Evolutionary conservation across 2,113 vertebrate species (phyloP), one percentile per base, ranked within the genome.

Genomic region (Gallinago media): DNA sequence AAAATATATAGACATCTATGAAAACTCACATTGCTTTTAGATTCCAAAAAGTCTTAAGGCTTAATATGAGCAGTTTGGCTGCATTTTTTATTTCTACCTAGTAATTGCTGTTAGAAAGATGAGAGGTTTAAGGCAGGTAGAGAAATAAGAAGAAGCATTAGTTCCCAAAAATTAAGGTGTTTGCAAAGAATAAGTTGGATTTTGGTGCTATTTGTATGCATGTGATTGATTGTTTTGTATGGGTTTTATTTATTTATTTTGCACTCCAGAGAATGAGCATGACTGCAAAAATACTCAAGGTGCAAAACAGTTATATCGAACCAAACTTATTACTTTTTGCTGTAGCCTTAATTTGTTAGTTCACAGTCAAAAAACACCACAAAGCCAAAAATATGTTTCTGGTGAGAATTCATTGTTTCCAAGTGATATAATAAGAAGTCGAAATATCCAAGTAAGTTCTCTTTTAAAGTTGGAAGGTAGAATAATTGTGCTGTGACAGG

Each of bases 401-500:
- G n/a, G 47, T 22, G 40, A 73, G 79, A 85, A 54, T 25, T 90
- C 59, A 52, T 80, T 81, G 20, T 90, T 92, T 95, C 46, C 14
- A 9, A 70, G 70, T 83, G 50, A 83, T 67, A 74, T 93, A 88
- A 91, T 63, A 88, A 38, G 50, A 92, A 94, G 46, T 91, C 94
- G 71, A 96, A 92, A 96, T 66, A 87, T 52, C 36, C 44, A 94
- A 68, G 25, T 91, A 86, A 97, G 81, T 88, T 92, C 59, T 85
- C 27, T 87, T 95, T 91, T 89, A 70, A 96, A 95, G 70, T 96
- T 95, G 56, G 73, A 92, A 76, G 50, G 42, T 85, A 88, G 72
- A 97, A 67, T 95, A 92, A 83, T 90, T 91, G 89, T 97, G 66
- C 88, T 96, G 65, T 96, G 88, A 96, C 82, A 94, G 89, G 96